Evolutionary conservation across 2,113 vertebrate species (phyloP), one percentile per base, ranked within the genome.

Genomic region (Lycaon pictus): DNA sequence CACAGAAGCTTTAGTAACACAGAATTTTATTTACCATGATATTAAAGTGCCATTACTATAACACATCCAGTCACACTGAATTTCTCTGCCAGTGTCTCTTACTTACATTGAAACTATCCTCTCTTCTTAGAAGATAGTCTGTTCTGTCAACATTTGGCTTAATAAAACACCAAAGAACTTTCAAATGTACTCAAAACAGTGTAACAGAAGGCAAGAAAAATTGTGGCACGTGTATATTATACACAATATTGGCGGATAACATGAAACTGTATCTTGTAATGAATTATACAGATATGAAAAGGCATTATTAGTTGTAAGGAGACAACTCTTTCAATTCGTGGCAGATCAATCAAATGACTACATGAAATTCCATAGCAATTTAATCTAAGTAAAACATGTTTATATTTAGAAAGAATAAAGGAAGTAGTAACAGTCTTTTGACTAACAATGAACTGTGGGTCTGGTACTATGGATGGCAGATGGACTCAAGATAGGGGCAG

Each of bases 241-340:
- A 63, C 37, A 86, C 69, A 88, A 79, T 43, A 23, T 97, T 53
- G 56, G 96, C 96, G 97, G 69, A 58, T 95, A 89, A 97, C 98
- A 96, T 93, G 97, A 94, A 93, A 83, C 55, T 62, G 19, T 76
- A 96, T 74, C 97, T 98, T 97, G 9, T 93, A 97, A 83, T 98
- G 97, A 98, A 97, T 98, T 97, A 98, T 65, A 67, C n/a, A 88
- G 90, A 98, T 71, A 95, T 97, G 98, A 98, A 97, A 87, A 35
- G 95, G 94, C 97, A 98, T 98, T 98, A 98, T 92, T 83, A 96
- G 88, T 92, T 95, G 94, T 97, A 98, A 97, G 93, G 97, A 98
- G 56, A 89, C 60, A 96, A 80, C 79, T 96, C 85, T 97, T 92
- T 97, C 96, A 97, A 97, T 27, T 97, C 96, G 93, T 20, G 7